Evolutionary conservation across 2,113 vertebrate genomes (phyloP), one percentile per base, ranked within the genome.

Genomic region (Phylloscopus trochiloides): DNA sequence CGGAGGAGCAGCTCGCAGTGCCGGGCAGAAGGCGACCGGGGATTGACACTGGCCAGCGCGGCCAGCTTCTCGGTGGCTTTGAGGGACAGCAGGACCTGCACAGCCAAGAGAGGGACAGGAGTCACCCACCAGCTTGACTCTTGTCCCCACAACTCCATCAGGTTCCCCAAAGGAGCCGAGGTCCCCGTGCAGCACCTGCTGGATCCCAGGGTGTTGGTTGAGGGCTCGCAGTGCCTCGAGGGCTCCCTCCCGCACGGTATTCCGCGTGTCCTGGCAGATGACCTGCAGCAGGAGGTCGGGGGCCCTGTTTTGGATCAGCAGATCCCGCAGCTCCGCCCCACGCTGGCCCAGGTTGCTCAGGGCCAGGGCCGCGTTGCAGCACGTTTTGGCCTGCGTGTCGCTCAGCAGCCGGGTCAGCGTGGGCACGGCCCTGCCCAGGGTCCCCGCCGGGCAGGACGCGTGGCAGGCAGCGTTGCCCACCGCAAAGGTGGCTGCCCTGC

Each of bases 11-110:
- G 97, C 86, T 93, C 38, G 61, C 61, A 42, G 22, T 38, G 58
- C 58, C 81, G 94, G 52, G 90, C 82, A 12, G 96, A 97, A 29
- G 96, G 32, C 1, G 89, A 90, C 29, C 65, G 74, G 34, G 58
- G 17, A 19, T 57, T 73, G 78, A 42, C 73, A 18, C 12, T 11
- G 4, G 34, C 93, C 16, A 98, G 91, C 7, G 62, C 36, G 1
- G 95, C 78, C 94, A 98, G 94, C 78, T 95, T 98, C 83, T 98
- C 97, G 7, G 93, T 81, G 65, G 98, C 98, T 32, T 86, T 50
- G 51, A 98, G 91, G 28, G 98, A 97, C 74, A 98, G 94, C 80
- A 98, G 91, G 86, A 97, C 97, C 98, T 98, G 90, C 11, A 7
- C 75, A 68, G 43, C 21, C 92, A 43, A 76, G 51, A 95, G 38